A percentile compares a stretch with the other conserved stretches of the same genome.
phyloP scores from a whole-genome alignment of 2,113 vertebrate species.

The Patagioenas fasciata region DNA sequence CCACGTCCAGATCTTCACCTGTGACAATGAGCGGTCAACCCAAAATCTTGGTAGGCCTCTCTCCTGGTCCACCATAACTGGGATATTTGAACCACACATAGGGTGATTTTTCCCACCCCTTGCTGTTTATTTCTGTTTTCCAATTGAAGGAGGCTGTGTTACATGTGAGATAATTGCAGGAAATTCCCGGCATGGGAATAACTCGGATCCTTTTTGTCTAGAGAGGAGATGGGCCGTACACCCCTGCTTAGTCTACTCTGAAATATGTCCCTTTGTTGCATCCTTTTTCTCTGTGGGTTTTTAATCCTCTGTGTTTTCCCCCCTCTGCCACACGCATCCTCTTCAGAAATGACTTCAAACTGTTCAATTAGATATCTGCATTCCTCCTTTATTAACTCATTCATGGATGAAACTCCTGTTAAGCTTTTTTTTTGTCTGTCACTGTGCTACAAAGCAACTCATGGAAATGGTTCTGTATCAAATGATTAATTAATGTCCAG shows the following conservation, averaged over 20 bases:
- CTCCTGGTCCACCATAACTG: background rate
- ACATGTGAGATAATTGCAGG: background rate
- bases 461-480: background rate
- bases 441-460: background rate
- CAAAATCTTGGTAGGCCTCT: background rate
- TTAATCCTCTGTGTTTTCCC: background rate
- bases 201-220: background rate
- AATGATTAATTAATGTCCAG: slow-evolving; percentile 1
- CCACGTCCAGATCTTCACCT: background rate
- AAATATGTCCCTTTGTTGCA: background rate
- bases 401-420: background rate
- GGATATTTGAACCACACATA: background rate
- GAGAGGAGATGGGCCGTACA: background rate
- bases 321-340: rapidly evolving
- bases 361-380: background rate
- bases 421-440: background rate
- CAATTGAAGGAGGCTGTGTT: background rate
- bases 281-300: background rate
- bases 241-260: background rate
- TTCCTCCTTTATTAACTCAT: slow-evolving; percentile 22
- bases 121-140: background rate
- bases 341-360: background rate
- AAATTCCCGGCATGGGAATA: background rate
- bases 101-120: background rate
- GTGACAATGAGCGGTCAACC: background rate